A percentile compares a stretch with the other conserved stretches of the same genome.
Conservation (phyloP, 2,113 vertebrate species). For the Manacus vitellinus region DNA sequence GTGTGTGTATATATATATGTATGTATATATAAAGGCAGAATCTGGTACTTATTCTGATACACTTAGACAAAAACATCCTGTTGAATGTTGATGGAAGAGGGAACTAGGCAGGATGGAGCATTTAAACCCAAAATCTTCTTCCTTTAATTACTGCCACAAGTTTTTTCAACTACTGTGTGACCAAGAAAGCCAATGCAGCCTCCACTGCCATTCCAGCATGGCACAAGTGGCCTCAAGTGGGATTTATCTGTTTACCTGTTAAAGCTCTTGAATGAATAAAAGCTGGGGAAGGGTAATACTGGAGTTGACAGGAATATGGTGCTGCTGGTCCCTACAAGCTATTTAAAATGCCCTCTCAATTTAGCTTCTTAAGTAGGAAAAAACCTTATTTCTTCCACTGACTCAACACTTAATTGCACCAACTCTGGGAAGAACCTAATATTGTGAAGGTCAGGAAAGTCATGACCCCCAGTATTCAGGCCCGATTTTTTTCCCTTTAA, state of each 20-base stretch:
- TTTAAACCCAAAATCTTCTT: not conserved
- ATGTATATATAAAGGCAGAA: not conserved
- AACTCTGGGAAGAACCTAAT: not conserved
- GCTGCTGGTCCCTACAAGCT: not conserved
- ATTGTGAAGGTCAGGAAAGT: not conserved
- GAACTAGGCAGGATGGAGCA: not conserved
- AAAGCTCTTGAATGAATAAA: not conserved
- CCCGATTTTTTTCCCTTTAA: not conserved
- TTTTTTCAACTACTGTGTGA: not conserved
- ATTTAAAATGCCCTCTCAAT: not conserved
- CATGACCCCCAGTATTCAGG: not conserved
- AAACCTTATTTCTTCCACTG: not conserved
- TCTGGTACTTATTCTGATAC: not conserved
- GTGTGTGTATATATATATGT: too few relatives aligned
- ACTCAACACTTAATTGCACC: slow-evolving; percentile 7
- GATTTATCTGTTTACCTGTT: slow-evolving; percentile 19
- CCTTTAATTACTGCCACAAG: not conserved
- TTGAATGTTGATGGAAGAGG: not conserved
- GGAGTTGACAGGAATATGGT: not conserved
- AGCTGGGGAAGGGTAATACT: not conserved
- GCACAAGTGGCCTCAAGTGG: not conserved
- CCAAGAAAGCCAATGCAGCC: not conserved
- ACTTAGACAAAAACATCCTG: not conserved
- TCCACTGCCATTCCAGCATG: not conserved
- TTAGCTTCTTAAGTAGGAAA: not conserved